Evolutionary conservation across 2,113 vertebrate species (phyloP).

Genomic region (Scytalopus superciliaris): DNA sequence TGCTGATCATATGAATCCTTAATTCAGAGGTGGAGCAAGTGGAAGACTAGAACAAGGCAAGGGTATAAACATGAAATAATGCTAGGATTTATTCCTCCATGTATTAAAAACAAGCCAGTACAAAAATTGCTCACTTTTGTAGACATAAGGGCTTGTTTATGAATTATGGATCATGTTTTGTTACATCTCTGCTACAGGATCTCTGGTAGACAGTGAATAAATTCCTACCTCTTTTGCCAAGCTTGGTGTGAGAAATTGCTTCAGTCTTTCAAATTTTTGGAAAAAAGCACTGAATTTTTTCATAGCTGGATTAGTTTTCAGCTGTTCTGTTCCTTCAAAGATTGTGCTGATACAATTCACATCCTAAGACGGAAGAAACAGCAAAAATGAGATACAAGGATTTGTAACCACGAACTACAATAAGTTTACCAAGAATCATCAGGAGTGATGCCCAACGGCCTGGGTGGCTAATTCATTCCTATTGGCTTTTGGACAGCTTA

Average conservation of each 20-base stretch:
- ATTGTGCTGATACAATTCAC: conserved; percentile 54
- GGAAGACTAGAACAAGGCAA: background rate
- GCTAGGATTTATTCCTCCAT: background rate
- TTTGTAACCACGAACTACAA: background rate
- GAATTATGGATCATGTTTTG: background rate
- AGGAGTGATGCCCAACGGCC: background rate
- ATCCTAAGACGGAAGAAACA: conserved; percentile 31
- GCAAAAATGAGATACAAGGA: background rate
- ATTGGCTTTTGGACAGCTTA: rapidly evolving
- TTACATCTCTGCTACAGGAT: background rate
- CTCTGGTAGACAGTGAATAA: background rate
- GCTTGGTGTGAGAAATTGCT: background rate
- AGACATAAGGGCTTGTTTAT: rapidly evolving
- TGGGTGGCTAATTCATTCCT: background rate
- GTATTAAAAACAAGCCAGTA: background rate
- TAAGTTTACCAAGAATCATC: background rate
- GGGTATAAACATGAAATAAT: background rate
- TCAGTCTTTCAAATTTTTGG: conserved; percentile 35
- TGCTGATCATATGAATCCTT: background rate
- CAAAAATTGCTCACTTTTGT: background rate
- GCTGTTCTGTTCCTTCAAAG: conserved; percentile 39
- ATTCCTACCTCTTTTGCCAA: background rate
- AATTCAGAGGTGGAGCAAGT: background rate
- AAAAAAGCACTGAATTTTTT: conserved; percentile 24
- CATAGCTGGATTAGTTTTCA: conserved; percentile 19